Conservation (phyloP, 2,797 vertebrate genomes). For the Poliocrania exsul region DNA sequence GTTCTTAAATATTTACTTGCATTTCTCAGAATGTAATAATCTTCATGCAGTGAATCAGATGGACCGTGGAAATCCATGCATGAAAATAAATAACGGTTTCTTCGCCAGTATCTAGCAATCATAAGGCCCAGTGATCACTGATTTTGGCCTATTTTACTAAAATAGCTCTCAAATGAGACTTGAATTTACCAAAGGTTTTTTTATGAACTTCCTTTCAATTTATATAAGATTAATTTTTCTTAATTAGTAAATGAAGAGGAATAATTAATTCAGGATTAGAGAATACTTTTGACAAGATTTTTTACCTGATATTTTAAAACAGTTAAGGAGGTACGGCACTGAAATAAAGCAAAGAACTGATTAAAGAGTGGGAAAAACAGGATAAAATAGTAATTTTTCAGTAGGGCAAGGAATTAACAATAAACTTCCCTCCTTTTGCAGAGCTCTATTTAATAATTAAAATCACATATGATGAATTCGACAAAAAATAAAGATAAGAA, state of each 20-base stretch:
- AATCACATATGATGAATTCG: background rate
- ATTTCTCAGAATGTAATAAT: background rate
- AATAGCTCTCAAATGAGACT: background rate
- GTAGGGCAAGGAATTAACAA: background rate
- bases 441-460: background rate
- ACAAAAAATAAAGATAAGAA: background rate
- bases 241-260: background rate
- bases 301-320: background rate
- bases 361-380: background rate
- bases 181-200: background rate
- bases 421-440: background rate
- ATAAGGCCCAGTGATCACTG: background rate
- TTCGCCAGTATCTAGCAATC: background rate
- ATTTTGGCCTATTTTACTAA: background rate
- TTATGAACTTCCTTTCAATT: background rate
- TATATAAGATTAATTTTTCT: background rate
- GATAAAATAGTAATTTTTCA: background rate
- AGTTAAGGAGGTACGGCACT: background rate
- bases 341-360: background rate
- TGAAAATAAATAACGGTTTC: background rate
- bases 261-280: background rate
- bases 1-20: background rate
- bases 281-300: background rate
- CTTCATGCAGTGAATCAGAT: background rate
- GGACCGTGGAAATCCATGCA: background rate